Conservation (phyloP, 2,888 invertebrate genomes). For the Drosophila lacicola region DNA sequence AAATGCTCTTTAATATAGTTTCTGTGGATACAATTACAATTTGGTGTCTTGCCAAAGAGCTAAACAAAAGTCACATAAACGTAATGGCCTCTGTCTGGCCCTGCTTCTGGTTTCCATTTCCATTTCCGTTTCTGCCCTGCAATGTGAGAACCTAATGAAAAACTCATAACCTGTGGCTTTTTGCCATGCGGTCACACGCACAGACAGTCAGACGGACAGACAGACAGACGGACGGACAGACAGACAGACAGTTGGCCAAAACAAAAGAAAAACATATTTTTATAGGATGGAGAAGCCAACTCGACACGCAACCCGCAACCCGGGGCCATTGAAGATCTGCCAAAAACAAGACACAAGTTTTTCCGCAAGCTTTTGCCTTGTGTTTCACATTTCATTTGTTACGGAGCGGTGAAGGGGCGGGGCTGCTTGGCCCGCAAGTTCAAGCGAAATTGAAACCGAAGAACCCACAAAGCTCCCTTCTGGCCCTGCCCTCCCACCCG, state of each 20-base stretch:
- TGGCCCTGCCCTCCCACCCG: constrained; percentile 1
- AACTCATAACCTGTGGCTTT: constrained; percentile 78
- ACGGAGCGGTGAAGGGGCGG: constrained; percentile 1
- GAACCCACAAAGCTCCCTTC: constrained; percentile 49
- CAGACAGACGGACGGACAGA: constrained; percentile 1
- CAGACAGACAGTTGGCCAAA: constrained; percentile 20
- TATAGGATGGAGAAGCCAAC: constrained; percentile 37
- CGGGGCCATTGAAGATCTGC: constrained; percentile 59
- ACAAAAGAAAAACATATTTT: constrained; percentile 18
- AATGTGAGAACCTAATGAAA: constrained; percentile 69
- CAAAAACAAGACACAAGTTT: constrained; percentile 64
- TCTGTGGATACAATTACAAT: constrained; percentile 49
- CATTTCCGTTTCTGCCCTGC: constrained; percentile 14
- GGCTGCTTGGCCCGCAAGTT: constrained; percentile 48
- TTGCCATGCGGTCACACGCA: constrained; percentile 76
- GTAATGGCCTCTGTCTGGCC: constrained; percentile 20
- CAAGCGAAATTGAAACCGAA: constrained; percentile 73
- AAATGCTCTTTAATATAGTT: constrained; percentile 24
- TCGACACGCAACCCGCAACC: constrained; percentile 60
- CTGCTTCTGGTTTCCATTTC: neutral
- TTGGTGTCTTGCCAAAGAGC: constrained; percentile 67
- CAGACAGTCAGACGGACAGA: constrained; percentile 19
- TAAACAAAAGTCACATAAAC: constrained; percentile 55
- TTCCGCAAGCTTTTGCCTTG: constrained; percentile 39
- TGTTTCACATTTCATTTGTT: constrained; percentile 67